Evolutionary conservation across 35 echinoderm and acorn worm species (phyloP), one percentile per base, ranked within the genome.

Genomic region (Patiria miniata): DNA sequence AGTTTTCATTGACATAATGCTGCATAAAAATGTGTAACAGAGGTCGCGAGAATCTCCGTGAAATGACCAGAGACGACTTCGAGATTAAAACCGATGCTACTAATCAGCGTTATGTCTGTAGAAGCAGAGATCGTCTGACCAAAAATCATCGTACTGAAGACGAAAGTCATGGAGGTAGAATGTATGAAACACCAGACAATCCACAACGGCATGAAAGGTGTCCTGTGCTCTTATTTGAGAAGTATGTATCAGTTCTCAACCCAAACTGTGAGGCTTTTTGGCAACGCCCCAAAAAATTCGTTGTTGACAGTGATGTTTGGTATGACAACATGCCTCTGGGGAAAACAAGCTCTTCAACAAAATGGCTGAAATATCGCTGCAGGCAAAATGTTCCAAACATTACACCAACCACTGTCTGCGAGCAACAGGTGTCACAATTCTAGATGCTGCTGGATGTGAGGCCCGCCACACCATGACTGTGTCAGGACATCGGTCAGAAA

Each of bases 21-120:
- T 89, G 19, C 79, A 73, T 83, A n/a, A n/a, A n/a, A n/a, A 58
- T 89, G n/a, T 89, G 87, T 56, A 89, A 91, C 77, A 51, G 89
- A 22, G 81, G 68, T 37, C 22, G 89, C 19, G 61, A 77, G 55
- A 90, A 90, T 50, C 17, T 90, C 18, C 10, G 81, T 68, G 36
- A 84, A 12, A 65, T 90, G 39, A n/a, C 21, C 15, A 84, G 79
- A 73, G 22, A 39, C 22, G 89, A 85, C 54, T 76, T 91, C 3
- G 39, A 77, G 30, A 47, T 83, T 19, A 7, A 51, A 19, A 77
- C 19, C 38, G 80, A 78, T 53, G 61, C 68, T 40, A 78, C 37
- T 37, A 65, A 44, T 77, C 61, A 37, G 58, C 19, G 34, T 19
- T 50, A 87, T 38, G 61, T 86, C 51, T 87, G 47, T 21, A 50